Evolutionary conservation across 2,888 invertebrate genomes (phyloP), one percentile per base, ranked within the genome.

Genomic region (Blastobasis lacticolella): DNA sequence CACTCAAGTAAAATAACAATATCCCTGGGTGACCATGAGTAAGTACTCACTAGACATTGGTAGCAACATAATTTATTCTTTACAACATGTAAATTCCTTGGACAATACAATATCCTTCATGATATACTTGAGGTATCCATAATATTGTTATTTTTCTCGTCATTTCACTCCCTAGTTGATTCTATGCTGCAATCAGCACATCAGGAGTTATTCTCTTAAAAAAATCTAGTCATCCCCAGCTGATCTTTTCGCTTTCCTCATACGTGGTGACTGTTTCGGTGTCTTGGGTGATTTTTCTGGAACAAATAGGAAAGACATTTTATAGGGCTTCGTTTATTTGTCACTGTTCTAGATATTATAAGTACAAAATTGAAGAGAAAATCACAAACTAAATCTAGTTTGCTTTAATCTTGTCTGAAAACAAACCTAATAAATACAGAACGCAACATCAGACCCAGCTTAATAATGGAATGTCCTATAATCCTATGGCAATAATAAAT

Each of bases 161-260:
- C 57, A 57, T 66, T 67, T 53, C 61, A 58, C 65, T 54, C 60
- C 56, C 55, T 23, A 23, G 23, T 23, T 23, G 23, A 23, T 23
- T 23, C 23, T 23, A 23, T 23, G 23, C 23, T 23, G 23, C 23
- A 23, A 3, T 23, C 23, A 23, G 23, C 23, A 23, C 23, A 23
- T 23, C 23, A 23, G 23, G 23, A 23, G 23, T 23, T 23, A 3
- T 23, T 23, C 23, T 23, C 23, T 23, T 23, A 23, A 23, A 23
- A n/a, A 23, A 23, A 23, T 23, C 23, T 93, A 92, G 74, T 93
- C 93, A 57, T 92, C 92, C 61, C 94, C 94, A 49, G 91, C 92
- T 50, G 92, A 89, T 76, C 93, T 91, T 81, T 94, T 94, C 45
- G 91, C 91, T 86, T 94, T 95, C 71, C 95, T 91, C 79, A 93